Evolutionary conservation across 2,888 invertebrate species (phyloP), one percentile per base, ranked within the genome.

Genomic region (Prionchulus punctatus): DNA sequence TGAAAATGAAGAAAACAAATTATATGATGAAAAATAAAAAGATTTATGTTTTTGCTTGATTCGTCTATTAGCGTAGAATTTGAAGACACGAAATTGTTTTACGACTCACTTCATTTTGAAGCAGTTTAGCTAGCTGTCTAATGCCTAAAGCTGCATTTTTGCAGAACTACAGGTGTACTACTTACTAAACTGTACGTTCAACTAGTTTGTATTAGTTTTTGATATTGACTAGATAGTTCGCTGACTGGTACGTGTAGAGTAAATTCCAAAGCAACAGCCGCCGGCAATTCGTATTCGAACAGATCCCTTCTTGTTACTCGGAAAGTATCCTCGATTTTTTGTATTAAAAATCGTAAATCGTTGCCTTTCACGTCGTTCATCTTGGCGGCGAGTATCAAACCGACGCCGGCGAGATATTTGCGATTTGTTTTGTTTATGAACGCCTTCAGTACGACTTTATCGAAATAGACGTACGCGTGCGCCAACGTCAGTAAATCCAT

Each of bases 391-490:
- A 98, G 77, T 58, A 96, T 75, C 56, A 98, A 77, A 72, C 92
- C 90, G 18, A 92, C 90, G 43, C 90, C 94, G 21, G 94, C 92
- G 71, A 91, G 91, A 58, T 91, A 76, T 75, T 94, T 96, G 49
- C 96, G 80, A 71, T 96, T 96, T 70, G 83, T 83, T 74, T 96
- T 98, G 68, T 89, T 91, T 53, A 96, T 87, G 59, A 91, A 77
- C 69, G 86, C 71, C 73, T 85, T 85, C 53, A 92, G 77, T 64
- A 96, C 90, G 55, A 96, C 77, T 72, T 91, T 91, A 73, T 98
- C 96, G 73, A 94, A 96, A 75, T 90, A 96, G n/a, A 94, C 94
- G 70, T 90, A 94, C 0, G 92, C 86, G 72, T 91, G 90, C 23
- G 96, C 92, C 23, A 96, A 86, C 1, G 89, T 89, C 59, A 92